phyloP scores from a whole-genome alignment of 1,140 invertebrate genomes.

The Proales similis region DNA sequence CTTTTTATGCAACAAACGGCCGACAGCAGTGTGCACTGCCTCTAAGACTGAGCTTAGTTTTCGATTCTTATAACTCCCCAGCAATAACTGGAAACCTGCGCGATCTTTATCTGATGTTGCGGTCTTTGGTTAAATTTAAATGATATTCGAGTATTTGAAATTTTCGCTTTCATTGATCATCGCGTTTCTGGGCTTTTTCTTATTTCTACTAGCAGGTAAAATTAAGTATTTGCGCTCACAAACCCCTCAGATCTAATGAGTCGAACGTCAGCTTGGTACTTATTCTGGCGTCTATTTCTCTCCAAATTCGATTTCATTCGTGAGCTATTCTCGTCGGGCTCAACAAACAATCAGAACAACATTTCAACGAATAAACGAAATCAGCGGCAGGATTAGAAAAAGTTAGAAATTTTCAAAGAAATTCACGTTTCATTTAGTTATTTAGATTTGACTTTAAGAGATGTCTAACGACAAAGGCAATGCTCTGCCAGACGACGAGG shows the following conservation, averaged over 20 bases:
- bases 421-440: not conserved
- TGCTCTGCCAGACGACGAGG: not conserved
- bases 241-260: not conserved
- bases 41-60: no score
- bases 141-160: conserved; percentile 33
- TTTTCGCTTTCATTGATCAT: conserved; percentile 31
- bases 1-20: no score
- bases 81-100: no score
- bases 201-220: conserved; percentile 34
- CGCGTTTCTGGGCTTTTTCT: conserved; percentile 18
- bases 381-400: not conserved
- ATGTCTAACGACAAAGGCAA: not conserved
- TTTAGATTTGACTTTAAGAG: not conserved
- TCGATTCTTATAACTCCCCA: no score
- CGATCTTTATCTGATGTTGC: no score
- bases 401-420: not conserved
- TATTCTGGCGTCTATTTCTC: conserved; percentile 32
- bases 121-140: no score
- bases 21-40: no score
- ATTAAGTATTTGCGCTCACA: not conserved
- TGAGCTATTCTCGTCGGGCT: conserved; percentile 9
- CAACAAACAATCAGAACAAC: not conserved
- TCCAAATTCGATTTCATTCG: conserved; percentile 35
- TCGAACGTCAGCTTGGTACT: conserved; percentile 37
- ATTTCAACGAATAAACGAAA: not conserved